A percentile compares a stretch with the other conserved stretches of the same genome.
Evolutionary conservation across 2,888 invertebrate genomes (phyloP).

Genomic region (Melanophora roralis): DNA sequence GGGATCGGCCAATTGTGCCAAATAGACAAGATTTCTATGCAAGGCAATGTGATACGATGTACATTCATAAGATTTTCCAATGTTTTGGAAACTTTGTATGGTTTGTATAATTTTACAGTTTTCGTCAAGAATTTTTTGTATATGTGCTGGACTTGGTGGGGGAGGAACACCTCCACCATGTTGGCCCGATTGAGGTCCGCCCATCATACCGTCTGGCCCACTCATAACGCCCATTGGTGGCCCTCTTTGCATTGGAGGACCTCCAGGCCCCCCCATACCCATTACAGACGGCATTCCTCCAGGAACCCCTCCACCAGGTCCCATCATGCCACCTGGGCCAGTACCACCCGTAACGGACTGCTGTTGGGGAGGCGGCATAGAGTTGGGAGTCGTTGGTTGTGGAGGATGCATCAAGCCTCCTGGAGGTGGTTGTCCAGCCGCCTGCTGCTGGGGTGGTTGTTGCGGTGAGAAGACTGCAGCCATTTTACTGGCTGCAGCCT

Average conservation of each 20-base stretch:
- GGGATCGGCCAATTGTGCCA: slow-evolving; percentile 97
- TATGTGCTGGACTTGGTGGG: slow-evolving; percentile 89
- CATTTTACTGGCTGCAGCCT: slow-evolving; percentile 77
- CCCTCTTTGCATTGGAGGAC: slow-evolving; percentile 69
- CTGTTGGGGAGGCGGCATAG: slow-evolving; percentile 67
- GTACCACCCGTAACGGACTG: slow-evolving; percentile 65
- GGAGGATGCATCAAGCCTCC: slow-evolving; percentile 65
- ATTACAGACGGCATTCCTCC: slow-evolving; percentile 67
- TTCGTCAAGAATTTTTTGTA: slow-evolving; percentile 98
- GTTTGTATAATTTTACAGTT: slow-evolving; percentile 97
- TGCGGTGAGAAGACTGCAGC: slow-evolving; percentile 78
- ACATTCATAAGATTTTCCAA: slow-evolving; percentile 95
- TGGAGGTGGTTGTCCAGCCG: slow-evolving; percentile 61
- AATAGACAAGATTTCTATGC: slow-evolving; percentile 96
- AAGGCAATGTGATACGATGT: slow-evolving; percentile 95
- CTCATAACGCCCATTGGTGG: slow-evolving; percentile 66
- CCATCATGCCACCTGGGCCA: slow-evolving; percentile 60
- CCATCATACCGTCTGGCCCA: slow-evolving; percentile 67
- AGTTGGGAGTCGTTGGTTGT: slow-evolving; percentile 63
- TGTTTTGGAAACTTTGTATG: slow-evolving; percentile 96
- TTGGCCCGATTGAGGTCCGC: slow-evolving; percentile 74
- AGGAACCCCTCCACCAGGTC: slow-evolving; percentile 54
- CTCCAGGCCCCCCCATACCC: slow-evolving; percentile 64
- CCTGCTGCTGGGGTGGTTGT: slow-evolving; percentile 72
- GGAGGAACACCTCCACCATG: slow-evolving; percentile 79